These are phyloP conservation scores for Capitulum mitella DNA, from an alignment of 2,888 invertebrate species.

Conservation along the genomic window DNA sequence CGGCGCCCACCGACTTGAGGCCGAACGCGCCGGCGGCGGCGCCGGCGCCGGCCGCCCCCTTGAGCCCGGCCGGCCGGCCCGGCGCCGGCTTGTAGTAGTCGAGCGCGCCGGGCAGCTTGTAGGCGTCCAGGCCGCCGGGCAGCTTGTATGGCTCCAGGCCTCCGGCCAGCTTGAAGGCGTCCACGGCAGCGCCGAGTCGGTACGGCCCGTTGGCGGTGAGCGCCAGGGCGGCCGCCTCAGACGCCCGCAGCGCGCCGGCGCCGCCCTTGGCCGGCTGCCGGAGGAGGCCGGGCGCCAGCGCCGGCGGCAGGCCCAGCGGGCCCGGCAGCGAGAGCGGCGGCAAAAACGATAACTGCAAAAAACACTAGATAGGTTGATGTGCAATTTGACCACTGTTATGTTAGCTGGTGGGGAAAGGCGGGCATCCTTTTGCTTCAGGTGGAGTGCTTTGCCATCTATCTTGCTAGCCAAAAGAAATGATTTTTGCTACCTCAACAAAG, in stretches of 20 bases:
- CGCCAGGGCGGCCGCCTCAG: slow-evolving; percentile 39
- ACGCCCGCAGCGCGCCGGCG: slow-evolving; percentile 9
- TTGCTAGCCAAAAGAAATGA: no score
- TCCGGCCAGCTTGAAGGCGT: slow-evolving; percentile 48
- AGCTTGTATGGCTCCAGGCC: slow-evolving; percentile 28
- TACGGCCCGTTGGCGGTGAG: slow-evolving; percentile 35
- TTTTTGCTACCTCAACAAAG: no score
- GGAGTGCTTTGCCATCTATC: no score
- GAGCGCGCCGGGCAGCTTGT: slow-evolving; percentile 38
- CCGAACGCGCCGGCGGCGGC: no score
- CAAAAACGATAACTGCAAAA: no score
- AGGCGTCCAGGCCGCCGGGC: neutral
- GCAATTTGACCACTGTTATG: no score
- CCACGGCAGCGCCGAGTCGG: slow-evolving; percentile 3
- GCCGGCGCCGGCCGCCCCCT: no score
- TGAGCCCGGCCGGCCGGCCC: no score
- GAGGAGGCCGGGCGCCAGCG: slow-evolving; percentile 30
- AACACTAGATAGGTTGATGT: no score
- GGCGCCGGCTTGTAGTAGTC: neutral
- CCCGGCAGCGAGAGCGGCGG: slow-evolving; percentile 44
- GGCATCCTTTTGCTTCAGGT: no score
- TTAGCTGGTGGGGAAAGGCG: no score
- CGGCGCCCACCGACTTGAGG: slow-evolving; percentile 29
- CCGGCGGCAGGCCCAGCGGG: slow-evolving; percentile 31
- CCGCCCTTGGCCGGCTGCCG: neutral